Conservation (phyloP, 2,888 invertebrate species). For the Nomada ruficornis region DNA sequence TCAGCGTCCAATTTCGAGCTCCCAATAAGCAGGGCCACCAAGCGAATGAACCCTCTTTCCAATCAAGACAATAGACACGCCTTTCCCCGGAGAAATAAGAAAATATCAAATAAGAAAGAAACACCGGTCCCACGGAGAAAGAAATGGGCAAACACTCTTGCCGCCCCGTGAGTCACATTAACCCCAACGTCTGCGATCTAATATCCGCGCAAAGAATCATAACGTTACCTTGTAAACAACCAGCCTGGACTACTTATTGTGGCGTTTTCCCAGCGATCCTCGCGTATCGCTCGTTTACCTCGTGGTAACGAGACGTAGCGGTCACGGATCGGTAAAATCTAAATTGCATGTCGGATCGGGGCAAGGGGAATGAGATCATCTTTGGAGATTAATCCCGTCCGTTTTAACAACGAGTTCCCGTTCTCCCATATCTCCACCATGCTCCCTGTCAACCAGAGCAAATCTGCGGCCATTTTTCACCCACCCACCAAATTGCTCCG, state of each 20-base stretch:
- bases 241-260: slow-evolving; percentile 31
- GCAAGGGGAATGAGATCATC: slow-evolving; percentile 40
- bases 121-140: not conserved
- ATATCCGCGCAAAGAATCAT: slow-evolving; percentile 32
- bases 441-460: not conserved
- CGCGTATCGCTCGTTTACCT: slow-evolving; percentile 67
- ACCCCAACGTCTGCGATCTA: slow-evolving; percentile 19
- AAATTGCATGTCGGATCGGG: slow-evolving; percentile 44
- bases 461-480: not conserved
- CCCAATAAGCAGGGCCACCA: not conserved
- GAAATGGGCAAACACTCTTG: slow-evolving; percentile 28
- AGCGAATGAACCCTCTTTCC: not conserved
- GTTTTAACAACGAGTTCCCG: slow-evolving; percentile 2
- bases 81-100: slow-evolving; percentile 39
- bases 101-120: slow-evolving; percentile 1
- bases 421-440: not conserved
- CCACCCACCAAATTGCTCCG: not conserved
- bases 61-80: not conserved
- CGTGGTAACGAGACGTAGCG: slow-evolving; percentile 62
- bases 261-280: slow-evolving; percentile 50
- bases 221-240: slow-evolving; percentile 60
- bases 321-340: slow-evolving; percentile 41
- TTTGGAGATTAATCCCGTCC: slow-evolving; percentile 50
- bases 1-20: slow-evolving; percentile 1
- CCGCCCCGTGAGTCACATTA: slow-evolving; percentile 16